Evolutionary conservation across 2,888 invertebrate genomes (phyloP), one percentile per base, ranked within the genome.

Genomic region (Macrostomum cliftonense): DNA sequence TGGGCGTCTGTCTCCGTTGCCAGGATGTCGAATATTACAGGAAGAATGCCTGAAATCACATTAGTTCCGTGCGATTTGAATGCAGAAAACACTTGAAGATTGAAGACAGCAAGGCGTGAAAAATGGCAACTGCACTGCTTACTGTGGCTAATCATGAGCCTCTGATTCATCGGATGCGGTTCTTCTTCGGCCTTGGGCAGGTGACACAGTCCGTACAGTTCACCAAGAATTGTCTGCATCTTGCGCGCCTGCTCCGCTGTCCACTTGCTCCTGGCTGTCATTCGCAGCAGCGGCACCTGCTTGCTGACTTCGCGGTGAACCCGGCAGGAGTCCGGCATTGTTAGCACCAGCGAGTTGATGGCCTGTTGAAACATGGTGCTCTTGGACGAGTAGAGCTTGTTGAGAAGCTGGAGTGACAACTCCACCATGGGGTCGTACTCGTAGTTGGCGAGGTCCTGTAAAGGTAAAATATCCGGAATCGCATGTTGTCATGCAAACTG

Each of bases 81-180:
- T 7, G 28, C 4, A 28, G 28, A 28, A 28, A 9, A 7, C 28
- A 28, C 28, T 28, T 28, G 5, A 28, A 28, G 5, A 28, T 7
- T 9, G 28, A 28, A 9, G 9, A 7, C 4, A 28, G 9, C 28
- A 28, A 9, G 28, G 28, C n/a, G n/a, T n/a, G n/a, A n/a, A n/a
- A n/a, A n/a, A n/a, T n/a, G n/a, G n/a, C n/a, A n/a, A n/a, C n/a
- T n/a, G n/a, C 28, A 9, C 9, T 4, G 28, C 28, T 28, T 28
- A 28, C 28, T 28, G 9, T 28, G 28, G 9, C 28, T 28, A 9
- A 28, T 28, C 28, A 56, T 37, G 14, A 56, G 53, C n/a, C 51
- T 14, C 43, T 56, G 56, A 40, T 56, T 57, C 36, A 58, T 49
- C 14, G 50, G 39, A 43, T 56, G 56, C 13, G 53, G 43, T 40